Evolutionary conservation across 2,113 vertebrate species (phyloP), one percentile per base, ranked within the genome.

Genomic region (Myrmecobius fasciatus): DNA sequence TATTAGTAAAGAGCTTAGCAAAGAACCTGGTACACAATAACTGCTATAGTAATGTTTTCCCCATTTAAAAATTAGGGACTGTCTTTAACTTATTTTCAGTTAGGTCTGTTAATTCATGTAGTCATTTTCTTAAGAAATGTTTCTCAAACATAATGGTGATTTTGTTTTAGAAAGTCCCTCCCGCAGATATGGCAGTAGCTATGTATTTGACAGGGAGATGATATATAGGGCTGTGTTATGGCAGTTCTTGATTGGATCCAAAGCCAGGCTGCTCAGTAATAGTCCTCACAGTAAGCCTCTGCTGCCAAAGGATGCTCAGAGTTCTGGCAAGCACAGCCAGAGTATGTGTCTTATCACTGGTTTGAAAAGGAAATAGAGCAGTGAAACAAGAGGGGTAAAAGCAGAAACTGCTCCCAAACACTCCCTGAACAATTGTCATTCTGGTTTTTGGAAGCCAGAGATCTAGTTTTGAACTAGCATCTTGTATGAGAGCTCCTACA

Each of bases 331-430:
- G 89, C 8, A 91, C 47, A 52, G 51, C 8, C 31, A 28, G 20
- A 0, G 0, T 89, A 28, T 0, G 91, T 97, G 91, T 91, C 90
- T 88, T 90, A 43, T 53, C 28, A 43, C 47, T 93, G 36, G 6
- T 92, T 53, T 94, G 96, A 36, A 83, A 95, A 95, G 92, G 48
- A 97, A 92, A 47, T 24, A 91, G 43, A 28, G 8, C 26, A 92
- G 92, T 96, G 49, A 60, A 0, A 43, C 17, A 43, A 83, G 0
- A 67, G 12, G 25, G 60, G 0, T 49, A 51, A 95, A 97, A 96
- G 51, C 47, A 92, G 89, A 96, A 92, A 53, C 36, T 0, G 3
- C 54, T 97, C 89, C 52, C 90, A 60, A n/a, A 96, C 31, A 25
- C 26, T 26, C 31, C 25, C 31, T 12, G 52, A 89, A 24, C 67